phyloP scores from a whole-genome alignment of 2,797 vertebrate genomes.

The Erpetoichthys calabaricus region DNA sequence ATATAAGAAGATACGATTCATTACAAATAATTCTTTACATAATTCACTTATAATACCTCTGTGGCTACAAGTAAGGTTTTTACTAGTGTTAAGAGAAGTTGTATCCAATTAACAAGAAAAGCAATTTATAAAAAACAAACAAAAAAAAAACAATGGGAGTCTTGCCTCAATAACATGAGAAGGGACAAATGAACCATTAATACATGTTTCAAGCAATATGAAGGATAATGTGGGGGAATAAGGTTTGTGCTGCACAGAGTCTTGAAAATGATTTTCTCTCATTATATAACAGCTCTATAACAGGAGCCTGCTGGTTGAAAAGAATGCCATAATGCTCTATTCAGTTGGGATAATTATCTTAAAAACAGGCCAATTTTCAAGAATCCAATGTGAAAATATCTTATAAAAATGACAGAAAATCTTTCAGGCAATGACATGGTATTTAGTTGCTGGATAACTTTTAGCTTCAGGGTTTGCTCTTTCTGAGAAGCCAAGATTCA shows the following conservation, averaged over 20 bases:
- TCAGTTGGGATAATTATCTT: neutral
- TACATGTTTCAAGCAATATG: neutral
- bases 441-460: neutral
- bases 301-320: neutral
- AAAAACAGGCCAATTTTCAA: neutral
- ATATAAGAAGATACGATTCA: no score
- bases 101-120: no score
- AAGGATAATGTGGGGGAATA: neutral
- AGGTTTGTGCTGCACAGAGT: neutral
- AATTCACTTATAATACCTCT: no score
- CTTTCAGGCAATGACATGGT: conserved; percentile 2
- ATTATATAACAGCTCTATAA: neutral
- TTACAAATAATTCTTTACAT: no score
- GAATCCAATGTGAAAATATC: conserved; percentile 2
- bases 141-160: neutral
- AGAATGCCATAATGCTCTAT: neutral
- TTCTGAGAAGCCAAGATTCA: conserved; percentile 9
- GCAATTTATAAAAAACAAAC: neutral
- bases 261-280: neutral
- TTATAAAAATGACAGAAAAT: neutral
- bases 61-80: no score
- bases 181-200: neutral
- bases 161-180: neutral
- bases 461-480: conserved; percentile 15
- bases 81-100: no score